Base-by-base conservation (phyloP, 1,140 invertebrate genomes). In the Diorhabda sublineata region DNA sequence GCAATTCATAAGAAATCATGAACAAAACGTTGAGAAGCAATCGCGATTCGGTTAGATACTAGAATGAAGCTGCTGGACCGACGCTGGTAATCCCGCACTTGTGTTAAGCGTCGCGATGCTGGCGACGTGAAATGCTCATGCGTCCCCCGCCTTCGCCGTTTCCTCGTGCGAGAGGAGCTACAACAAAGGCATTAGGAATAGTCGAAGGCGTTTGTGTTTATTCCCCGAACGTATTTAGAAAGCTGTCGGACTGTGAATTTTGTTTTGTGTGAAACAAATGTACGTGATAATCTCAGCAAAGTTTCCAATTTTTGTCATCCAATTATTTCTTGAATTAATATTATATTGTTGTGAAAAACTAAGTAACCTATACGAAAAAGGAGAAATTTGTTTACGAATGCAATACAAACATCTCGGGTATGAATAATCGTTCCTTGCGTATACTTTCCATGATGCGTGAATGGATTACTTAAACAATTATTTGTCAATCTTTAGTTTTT, bases 21-120 rank as follows among this genome's bases (percentile, higher is more conserved):
- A 72, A 71, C 77, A 67, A 71, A 73, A 76, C 73, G 73, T 59
- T 64, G 69, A 72, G 75, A 74, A 77, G 74, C 76, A 71, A 64
- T 64, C 74, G 76, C 75, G 75, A 69, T 60, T 67, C 75, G 71
- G 69, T 63, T 71, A 74, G 73, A 67, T 66, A 77, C 74, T 76
- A 71, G 73, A 77, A 69, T 76, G 76, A 77, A 68, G 77, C 76
- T 77, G 77, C 71, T 78, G 79, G 77, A 75, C 71, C 77, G 72
- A 72, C 78, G 78, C 71, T 67, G 72, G 73, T 78, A 80, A 79
- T 77, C 76, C 77, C 67, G 77, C 79, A 81, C 80, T 81, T 80
- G 79, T 80, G 78, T 78, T 78, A 77, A 79, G 79, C 80, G 77
- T 74, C 79, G 74, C 76, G 80, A 74, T 76, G 79, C 74, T 71